These are phyloP conservation scores for Erethizon dorsatum DNA, from an alignment of 2,797 vertebrate genomes.

Conservation along the genomic window DNA sequence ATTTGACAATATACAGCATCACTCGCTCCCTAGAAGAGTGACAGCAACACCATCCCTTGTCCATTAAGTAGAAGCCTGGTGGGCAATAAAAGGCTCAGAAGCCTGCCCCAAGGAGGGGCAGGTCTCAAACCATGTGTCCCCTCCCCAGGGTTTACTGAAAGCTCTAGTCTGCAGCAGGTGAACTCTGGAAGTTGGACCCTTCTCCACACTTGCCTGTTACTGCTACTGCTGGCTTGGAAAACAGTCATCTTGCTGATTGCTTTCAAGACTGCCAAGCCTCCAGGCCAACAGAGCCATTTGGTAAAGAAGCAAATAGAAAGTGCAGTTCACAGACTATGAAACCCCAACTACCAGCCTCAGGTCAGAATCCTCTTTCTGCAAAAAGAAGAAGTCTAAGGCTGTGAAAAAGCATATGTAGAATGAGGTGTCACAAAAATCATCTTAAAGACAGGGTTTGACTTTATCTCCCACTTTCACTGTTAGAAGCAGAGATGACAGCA, in stretches of 20 bases:
- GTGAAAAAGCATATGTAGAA: slow-evolving; percentile 28
- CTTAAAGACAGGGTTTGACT: slow-evolving; percentile 36
- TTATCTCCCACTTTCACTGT: slow-evolving; percentile 67
- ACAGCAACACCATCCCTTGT: neutral
- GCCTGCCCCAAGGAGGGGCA: neutral
- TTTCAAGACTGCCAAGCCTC: slow-evolving; percentile 70
- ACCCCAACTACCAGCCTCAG: slow-evolving; percentile 27
- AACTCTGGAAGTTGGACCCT: slow-evolving; percentile 41
- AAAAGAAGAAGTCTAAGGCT: neutral
- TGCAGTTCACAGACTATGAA: slow-evolving; percentile 62
- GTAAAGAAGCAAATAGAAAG: slow-evolving; percentile 73
- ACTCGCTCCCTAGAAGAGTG: neutral
- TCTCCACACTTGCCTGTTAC: slow-evolving; percentile 47
- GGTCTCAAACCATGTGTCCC: neutral
- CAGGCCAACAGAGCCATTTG: slow-evolving; percentile 71
- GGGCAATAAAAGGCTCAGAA: neutral
- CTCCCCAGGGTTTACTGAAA: neutral
- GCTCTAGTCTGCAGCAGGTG: slow-evolving; percentile 11
- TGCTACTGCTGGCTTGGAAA: slow-evolving; percentile 65
- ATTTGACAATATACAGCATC: slow-evolving; percentile 27
- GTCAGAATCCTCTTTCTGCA: slow-evolving; percentile 34
- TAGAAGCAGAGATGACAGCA: slow-evolving; percentile 60
- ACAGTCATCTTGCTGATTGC: slow-evolving; percentile 76
- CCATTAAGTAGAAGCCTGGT: neutral
- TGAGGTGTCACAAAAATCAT: slow-evolving; percentile 52